Base-by-base conservation (phyloP, 1,140 invertebrate genomes). In the Planococcus citri region DNA sequence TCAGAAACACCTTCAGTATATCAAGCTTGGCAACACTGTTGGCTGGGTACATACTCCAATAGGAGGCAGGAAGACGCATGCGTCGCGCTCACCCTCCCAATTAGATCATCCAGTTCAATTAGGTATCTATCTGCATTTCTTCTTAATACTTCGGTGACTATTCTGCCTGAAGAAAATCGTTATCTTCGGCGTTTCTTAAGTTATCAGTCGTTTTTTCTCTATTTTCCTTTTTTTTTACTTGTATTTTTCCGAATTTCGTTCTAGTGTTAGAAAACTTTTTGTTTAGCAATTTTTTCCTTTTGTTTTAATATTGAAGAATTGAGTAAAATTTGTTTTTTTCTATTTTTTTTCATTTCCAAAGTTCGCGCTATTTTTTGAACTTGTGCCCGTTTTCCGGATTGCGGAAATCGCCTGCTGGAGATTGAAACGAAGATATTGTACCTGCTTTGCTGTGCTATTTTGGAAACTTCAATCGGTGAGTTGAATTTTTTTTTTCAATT, bases 31-130 rank as follows among this genome's bases (percentile, higher is more conserved):
- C 41, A 51, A 51, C 41, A 51, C 41, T 51, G 41, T 20, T 14
- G 6, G n/a, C 41, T 51, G 41, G 41, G 41, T 51, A 51, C 41
- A 51, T 51, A 51, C 41, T 51, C 41, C 41, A 51, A 51, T 51
- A 51, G 41, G 41, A 51, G 41, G 41, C 6, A 51, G 17, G 41
- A 51, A 51, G 41, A 51, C 41, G 41, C 41, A 51, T 51, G 41
- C 41, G 41, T 51, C 41, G 17, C 41, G 41, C 41, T 51, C 41
- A 51, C 41, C 41, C 41, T 51, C 41, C 41, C 41, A 51, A 9
- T 51, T 51, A 17, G 41, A 51, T 51, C 41, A 51, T 51, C 41
- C n/a, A 51, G 41, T 51, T 51, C 41, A 51, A 51, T 51, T 51
- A 51, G 41, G 41, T 51, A 51, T 51, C 41, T 51, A 17, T 17